Percentiles rank a stretch among this genome's conserved stretches.
phyloP scores from a whole-genome alignment of 2,888 invertebrate genomes.

The Meta bourneti region DNA sequence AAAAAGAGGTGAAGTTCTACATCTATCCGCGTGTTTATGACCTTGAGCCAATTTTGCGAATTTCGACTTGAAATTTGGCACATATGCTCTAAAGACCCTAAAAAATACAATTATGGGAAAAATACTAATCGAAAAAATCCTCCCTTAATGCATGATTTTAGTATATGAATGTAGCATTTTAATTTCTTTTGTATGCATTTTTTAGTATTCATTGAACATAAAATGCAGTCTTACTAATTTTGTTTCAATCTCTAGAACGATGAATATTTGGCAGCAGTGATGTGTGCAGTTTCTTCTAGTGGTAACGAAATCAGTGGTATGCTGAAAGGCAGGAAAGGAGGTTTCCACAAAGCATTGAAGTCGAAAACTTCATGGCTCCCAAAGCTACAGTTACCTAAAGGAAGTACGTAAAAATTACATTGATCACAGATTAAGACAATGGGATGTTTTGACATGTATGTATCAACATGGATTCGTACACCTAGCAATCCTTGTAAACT shows the following conservation, averaged over 20 bases:
- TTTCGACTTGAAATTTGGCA: no score
- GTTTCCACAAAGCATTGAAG: conserved; percentile 61
- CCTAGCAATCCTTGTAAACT: no score
- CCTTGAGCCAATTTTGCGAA: no score
- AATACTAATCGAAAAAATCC: no score
- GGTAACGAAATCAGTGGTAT: conserved; percentile 12
- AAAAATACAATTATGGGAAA: no score
- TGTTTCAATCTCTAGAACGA: conserved; percentile 36
- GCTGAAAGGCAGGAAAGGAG: conserved; percentile 23
- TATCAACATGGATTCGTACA: background rate
- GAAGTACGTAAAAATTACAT: conserved; percentile 44
- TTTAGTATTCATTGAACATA: background rate
- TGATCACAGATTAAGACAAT: background rate
- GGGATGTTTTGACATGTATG: background rate
- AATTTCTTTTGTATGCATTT: no score
- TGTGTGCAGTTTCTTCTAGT: conserved; percentile 54
- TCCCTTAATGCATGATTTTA: no score
- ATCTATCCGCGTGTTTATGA: no score
- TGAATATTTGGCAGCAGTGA: conserved; percentile 40
- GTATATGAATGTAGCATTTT: no score
- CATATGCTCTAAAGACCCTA: no score
- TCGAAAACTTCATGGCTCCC: conserved; percentile 68
- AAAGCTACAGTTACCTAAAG: conserved; percentile 55
- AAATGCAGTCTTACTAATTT: background rate
- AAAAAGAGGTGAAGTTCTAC: no score